Evolutionary conservation across 2,797 vertebrate species (phyloP).

Genomic region (Saxicola maurus): DNA sequence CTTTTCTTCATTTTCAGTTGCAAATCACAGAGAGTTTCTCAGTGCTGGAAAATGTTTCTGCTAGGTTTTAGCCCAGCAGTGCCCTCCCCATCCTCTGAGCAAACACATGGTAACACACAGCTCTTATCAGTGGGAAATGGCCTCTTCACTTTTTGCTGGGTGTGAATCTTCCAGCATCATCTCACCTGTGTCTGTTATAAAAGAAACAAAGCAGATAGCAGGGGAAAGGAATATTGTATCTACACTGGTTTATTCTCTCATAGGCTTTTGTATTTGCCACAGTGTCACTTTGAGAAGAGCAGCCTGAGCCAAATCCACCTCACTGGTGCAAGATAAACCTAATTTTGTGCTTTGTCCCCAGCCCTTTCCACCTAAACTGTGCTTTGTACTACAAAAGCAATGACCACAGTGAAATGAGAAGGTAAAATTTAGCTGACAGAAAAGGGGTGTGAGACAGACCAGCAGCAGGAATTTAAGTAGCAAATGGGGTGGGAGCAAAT

Average conservation of each 20-base stretch:
- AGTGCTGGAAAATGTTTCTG: background rate
- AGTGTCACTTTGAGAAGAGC: background rate
- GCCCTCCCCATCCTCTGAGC: background rate
- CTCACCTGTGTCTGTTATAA: background rate
- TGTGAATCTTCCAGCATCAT: background rate
- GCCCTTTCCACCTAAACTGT: background rate
- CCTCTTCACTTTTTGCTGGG: background rate
- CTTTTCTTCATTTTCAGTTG: background rate
- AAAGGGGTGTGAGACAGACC: fast-evolving
- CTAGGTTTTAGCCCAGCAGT: background rate
- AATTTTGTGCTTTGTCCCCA: background rate
- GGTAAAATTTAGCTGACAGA: background rate
- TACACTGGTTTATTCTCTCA: background rate
- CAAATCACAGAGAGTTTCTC: background rate
- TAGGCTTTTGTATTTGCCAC: background rate
- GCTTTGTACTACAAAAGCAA: background rate
- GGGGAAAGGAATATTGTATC: background rate
- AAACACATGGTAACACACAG: fast-evolving
- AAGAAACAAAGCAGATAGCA: background rate
- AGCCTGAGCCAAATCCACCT: background rate
- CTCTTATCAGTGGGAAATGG: background rate
- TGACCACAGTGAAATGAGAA: fast-evolving
- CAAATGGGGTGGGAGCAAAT: background rate
- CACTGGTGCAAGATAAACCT: background rate
- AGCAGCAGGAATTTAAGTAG: background rate